Conservation (phyloP, 2,113 vertebrate species). For the Ovibos moschatus region DNA sequence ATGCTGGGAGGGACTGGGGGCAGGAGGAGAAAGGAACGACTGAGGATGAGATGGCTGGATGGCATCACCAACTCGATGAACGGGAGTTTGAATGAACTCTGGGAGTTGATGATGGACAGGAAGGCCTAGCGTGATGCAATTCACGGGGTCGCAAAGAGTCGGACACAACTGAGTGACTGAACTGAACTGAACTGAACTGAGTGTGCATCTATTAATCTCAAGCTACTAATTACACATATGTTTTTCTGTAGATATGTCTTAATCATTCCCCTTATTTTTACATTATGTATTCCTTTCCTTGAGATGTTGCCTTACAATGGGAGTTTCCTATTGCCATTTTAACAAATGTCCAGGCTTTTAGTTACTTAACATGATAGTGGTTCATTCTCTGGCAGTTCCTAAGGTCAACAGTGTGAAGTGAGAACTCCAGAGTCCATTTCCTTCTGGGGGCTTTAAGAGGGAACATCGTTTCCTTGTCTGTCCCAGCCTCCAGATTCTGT, state of each 20-base stretch:
- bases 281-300: not conserved
- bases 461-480: not conserved
- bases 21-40: too few relatives aligned
- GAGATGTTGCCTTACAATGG: not conserved
- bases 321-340: not conserved
- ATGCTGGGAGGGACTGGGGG: too few relatives aligned
- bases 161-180: too few relatives aligned
- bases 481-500: not conserved
- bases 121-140: too few relatives aligned
- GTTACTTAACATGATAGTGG: not conserved
- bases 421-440: not conserved
- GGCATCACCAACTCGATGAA: too few relatives aligned
- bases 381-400: not conserved
- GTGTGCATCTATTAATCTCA: not conserved
- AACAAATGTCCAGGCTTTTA: not conserved
- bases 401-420: not conserved
- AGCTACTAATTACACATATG: not conserved
- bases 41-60: too few relatives aligned
- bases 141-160: too few relatives aligned
- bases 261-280: not conserved
- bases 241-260: not conserved
- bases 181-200: not conserved
- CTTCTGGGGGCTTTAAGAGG: not conserved
- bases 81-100: too few relatives aligned
- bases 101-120: too few relatives aligned